Evolutionary conservation across 1,140 invertebrate genomes (phyloP).

Genomic region (Drosophila hydei): DNA sequence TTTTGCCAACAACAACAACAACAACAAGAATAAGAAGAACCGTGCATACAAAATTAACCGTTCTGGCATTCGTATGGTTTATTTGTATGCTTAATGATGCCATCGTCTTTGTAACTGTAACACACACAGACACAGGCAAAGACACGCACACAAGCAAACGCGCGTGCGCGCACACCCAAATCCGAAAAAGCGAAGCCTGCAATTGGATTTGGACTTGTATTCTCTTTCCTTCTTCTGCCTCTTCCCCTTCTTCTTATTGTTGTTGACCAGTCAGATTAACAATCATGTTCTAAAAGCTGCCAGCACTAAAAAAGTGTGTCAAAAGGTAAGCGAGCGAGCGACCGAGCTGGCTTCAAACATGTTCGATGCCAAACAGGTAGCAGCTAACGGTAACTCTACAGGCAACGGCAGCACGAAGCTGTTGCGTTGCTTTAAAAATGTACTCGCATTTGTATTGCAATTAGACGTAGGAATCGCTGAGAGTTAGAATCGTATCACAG

Average conservation of each 20-base stretch:
- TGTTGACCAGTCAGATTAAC: constrained; percentile 75
- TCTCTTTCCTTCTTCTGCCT: neutral
- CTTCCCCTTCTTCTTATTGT: constrained; percentile 6
- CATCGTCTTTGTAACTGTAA: constrained; percentile 72
- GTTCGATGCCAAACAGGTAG: constrained; percentile 72
- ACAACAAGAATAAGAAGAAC: neutral
- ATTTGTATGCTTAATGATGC: constrained; percentile 64
- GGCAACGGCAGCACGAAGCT: constrained; percentile 41
- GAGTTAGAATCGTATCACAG: constrained; percentile 55
- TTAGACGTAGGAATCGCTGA: constrained; percentile 14
- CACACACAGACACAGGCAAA: constrained; percentile 46
- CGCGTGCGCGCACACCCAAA: constrained; percentile 7
- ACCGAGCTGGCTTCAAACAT: constrained; percentile 41
- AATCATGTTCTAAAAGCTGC: constrained; percentile 66
- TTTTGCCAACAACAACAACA: constrained; percentile 13
- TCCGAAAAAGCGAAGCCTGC: constrained; percentile 18
- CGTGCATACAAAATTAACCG: constrained; percentile 25
- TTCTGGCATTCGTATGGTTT: constrained; percentile 41
- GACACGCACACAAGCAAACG: neutral
- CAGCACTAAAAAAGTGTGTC: constrained; percentile 59
- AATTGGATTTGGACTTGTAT: constrained; percentile 37
- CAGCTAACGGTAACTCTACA: constrained; percentile 67
- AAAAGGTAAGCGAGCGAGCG: constrained; percentile 51
- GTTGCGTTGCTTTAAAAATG: constrained; percentile 2
- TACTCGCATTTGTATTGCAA: constrained; percentile 24